Evolutionary conservation across 1,140 invertebrate genomes (phyloP), one percentile per base, ranked within the genome.

Genomic region (Mercenaria mercenaria): DNA sequence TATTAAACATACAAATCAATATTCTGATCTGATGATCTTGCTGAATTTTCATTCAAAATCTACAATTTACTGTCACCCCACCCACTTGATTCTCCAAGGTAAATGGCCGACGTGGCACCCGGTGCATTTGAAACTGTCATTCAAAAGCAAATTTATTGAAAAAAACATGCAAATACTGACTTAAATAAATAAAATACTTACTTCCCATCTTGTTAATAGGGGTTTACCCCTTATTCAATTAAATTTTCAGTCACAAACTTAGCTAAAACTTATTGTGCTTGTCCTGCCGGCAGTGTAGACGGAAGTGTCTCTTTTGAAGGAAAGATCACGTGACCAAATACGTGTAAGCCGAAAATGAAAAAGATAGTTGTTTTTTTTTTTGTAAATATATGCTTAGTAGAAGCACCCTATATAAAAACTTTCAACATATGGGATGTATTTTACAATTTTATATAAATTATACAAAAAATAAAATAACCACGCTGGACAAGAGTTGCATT

Each of bases 301-400:
- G 86, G 86, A 88, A 88, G 86, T 88, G 43, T 37, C 56, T 37
- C 56, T 29, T 88, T 79, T 81, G 61, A 88, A 88, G 86, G 77
- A 88, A 88, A 34, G 85, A 81, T 88, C 86, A 88, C 86, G 86
- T 88, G 86, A 88, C 61, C 32, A 47, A 69, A 69, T 59, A 83
- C 81, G 81, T 83, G 81, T 82, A 61, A 20, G 23, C 61, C 26
- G 56, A 39, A 20, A 2, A 20, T 4, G 20, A 72, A 72, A 72
- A 32, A 32, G 3, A 11, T 8, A 32, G 26, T 67, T 67, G 26
- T 10, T 8, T 29, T 32, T 67, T 32, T 32, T 32, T 37, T 32
- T 67, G 26, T 32, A 29, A 4, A 32, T 32, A 56, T 67, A 18
- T 1, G 4, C 32, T 67, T 67, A 18, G n/a, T 29, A 67, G 11